These are phyloP conservation scores for Oceanites oceanicus DNA, from an alignment of 2,113 vertebrate genomes.

Conservation along the genomic window DNA sequence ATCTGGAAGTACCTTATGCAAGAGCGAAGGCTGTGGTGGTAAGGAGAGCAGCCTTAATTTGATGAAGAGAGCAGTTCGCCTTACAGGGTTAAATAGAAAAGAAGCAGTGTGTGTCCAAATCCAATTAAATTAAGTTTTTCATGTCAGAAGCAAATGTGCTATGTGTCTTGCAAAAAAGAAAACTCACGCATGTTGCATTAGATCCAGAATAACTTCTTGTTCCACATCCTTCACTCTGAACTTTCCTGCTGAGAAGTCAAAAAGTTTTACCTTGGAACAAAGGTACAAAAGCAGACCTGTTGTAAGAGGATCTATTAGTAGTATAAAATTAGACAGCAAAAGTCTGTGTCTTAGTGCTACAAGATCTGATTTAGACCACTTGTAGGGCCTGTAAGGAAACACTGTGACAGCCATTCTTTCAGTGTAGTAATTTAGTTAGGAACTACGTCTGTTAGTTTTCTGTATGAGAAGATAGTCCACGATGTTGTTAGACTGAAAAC, in stretches of 20 bases:
- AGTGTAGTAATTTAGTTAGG: not conserved
- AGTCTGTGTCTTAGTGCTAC: not conserved
- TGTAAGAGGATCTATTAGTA: not conserved
- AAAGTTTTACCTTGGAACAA: not conserved
- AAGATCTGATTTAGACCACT: not conserved
- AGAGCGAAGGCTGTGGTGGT: not conserved
- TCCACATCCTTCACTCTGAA: not conserved
- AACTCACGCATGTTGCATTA: rapidly evolving
- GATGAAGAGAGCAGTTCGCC: not conserved
- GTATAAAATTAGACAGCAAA: not conserved
- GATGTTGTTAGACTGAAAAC: not conserved
- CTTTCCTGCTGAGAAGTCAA: not conserved
- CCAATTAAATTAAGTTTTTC: too few relatives aligned
- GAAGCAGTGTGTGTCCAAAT: not conserved
- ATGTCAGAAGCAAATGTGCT: not conserved
- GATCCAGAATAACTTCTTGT: not conserved
- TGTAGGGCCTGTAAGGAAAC: not conserved
- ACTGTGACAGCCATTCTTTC: not conserved
- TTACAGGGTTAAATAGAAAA: not conserved
- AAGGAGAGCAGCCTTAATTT: not conserved
- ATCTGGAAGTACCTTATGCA: not conserved
- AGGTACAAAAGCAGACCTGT: not conserved
- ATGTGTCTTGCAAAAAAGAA: not conserved
- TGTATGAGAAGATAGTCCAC: too few relatives aligned
- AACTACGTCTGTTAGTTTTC: not conserved